These are phyloP conservation scores for Alectoris magna DNA, from an alignment of 2,797 vertebrate genomes.

Conservation along the genomic window DNA sequence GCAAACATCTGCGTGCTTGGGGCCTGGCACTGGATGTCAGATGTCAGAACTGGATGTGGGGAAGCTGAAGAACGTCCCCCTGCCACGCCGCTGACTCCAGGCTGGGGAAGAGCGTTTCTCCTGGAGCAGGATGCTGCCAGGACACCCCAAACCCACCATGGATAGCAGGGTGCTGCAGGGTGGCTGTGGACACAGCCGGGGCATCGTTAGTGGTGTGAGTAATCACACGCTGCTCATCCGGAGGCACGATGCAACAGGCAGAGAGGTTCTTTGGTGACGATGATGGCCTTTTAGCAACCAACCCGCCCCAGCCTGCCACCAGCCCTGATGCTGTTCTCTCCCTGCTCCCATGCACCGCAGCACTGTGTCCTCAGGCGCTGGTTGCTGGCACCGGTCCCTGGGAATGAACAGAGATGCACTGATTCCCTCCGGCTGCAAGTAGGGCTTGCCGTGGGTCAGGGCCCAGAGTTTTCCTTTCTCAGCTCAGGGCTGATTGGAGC, in stretches of 20 bases:
- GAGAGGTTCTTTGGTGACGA: not conserved
- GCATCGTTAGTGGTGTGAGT: accelerated
- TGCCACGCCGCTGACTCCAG: not conserved
- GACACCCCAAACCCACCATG: not conserved
- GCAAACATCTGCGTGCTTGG: conserved; percentile 33
- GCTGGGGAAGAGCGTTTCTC: not conserved
- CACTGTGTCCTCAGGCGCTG: not conserved
- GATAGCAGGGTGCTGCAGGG: accelerated
- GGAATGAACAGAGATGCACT: not conserved
- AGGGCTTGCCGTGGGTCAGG: not conserved
- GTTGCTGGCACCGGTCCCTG: not conserved
- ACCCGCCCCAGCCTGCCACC: not conserved
- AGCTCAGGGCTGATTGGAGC: not conserved
- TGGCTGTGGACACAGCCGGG: accelerated
- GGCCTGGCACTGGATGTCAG: not conserved
- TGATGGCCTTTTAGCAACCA: not conserved
- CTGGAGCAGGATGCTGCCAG: accelerated
- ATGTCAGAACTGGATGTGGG: not conserved
- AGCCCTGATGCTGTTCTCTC: not conserved
- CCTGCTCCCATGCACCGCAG: accelerated
- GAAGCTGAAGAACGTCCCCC: not conserved
- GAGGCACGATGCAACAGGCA: conserved; percentile 1
- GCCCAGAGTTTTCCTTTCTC: conserved; percentile 16
- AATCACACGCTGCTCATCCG: not conserved
- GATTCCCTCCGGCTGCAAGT: not conserved